These are phyloP conservation scores for Apamea anceps DNA, from an alignment of 2,888 invertebrate genomes.

Conservation along the genomic window DNA sequence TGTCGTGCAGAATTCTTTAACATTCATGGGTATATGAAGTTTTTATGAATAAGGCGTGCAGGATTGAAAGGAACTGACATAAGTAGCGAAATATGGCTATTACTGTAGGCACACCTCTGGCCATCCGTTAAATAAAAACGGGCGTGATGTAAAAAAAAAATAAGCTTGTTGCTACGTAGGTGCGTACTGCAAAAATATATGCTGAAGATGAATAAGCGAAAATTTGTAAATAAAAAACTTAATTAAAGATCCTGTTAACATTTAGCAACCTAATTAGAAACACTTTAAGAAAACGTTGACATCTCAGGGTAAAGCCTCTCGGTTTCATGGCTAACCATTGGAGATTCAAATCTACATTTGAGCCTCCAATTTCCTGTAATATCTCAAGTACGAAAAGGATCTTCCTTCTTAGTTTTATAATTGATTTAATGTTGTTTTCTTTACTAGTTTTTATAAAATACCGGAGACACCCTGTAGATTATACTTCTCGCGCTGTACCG, in stretches of 20 bases:
- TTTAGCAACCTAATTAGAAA: neutral
- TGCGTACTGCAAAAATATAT: neutral
- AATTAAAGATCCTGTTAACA: neutral
- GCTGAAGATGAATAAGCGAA: too few relatives aligned
- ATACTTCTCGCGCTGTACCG: slow-evolving; percentile 54
- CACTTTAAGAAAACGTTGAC: neutral
- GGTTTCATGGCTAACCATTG: neutral
- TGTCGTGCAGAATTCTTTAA: slow-evolving; percentile 41
- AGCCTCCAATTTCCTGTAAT: neutral
- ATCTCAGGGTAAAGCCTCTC: neutral
- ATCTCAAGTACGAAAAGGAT: neutral
- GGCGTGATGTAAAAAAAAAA: neutral
- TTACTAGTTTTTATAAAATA: slow-evolving; percentile 9
- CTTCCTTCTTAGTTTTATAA: neutral
- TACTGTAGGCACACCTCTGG: neutral
- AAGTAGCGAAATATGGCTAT: neutral
- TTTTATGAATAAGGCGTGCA: slow-evolving; percentile 27
- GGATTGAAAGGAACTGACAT: neutral
- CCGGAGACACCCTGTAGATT: slow-evolving; percentile 44
- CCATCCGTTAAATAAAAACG: neutral
- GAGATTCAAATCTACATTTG: neutral
- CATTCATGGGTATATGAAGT: slow-evolving; percentile 13
- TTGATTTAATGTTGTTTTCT: slow-evolving; percentile 8
- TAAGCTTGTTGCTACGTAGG: neutral
- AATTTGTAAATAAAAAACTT: neutral